phyloP scores from a whole-genome alignment of 2,888 invertebrate species.

The Caenorhabditis sp. region DNA sequence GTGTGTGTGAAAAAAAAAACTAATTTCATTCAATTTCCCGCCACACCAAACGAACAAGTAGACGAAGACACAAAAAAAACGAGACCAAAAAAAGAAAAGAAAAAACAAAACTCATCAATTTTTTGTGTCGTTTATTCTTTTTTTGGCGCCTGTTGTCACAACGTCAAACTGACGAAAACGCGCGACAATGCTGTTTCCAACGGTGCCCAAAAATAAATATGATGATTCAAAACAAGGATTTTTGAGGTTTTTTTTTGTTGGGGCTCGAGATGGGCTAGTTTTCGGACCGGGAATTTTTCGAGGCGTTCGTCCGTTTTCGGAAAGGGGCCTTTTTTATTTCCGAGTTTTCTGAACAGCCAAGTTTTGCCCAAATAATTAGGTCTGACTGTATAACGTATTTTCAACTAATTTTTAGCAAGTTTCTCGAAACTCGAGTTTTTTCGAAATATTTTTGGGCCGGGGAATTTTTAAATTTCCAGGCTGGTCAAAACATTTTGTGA shows the following conservation, averaged over 20 bases:
- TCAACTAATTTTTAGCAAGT: neutral
- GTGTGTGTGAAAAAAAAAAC: too few relatives aligned
- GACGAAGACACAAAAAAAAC: neutral
- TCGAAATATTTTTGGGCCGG: too few relatives aligned
- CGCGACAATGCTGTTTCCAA: neutral
- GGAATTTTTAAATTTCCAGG: too few relatives aligned
- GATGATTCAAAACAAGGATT: neutral
- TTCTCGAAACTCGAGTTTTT: too few relatives aligned
- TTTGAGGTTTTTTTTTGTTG: neutral
- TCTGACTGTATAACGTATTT: too few relatives aligned
- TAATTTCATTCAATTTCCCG: conserved; percentile 1
- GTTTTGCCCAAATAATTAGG: neutral
- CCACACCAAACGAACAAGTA: neutral
- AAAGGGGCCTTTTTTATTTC: too few relatives aligned
- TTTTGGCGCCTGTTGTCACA: neutral
- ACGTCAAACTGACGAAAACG: neutral
- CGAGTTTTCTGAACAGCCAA: too few relatives aligned
- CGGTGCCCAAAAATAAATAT: neutral
- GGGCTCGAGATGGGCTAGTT: too few relatives aligned
- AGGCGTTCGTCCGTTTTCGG: too few relatives aligned
- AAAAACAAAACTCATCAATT: conserved; percentile 7
- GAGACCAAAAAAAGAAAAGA: neutral
- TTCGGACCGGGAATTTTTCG: neutral
- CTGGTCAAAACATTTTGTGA: too few relatives aligned
- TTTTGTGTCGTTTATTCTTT: neutral